These are phyloP conservation scores for Linyphia triangularis DNA, from an alignment of 2,888 invertebrate species.

Conservation along the genomic window DNA sequence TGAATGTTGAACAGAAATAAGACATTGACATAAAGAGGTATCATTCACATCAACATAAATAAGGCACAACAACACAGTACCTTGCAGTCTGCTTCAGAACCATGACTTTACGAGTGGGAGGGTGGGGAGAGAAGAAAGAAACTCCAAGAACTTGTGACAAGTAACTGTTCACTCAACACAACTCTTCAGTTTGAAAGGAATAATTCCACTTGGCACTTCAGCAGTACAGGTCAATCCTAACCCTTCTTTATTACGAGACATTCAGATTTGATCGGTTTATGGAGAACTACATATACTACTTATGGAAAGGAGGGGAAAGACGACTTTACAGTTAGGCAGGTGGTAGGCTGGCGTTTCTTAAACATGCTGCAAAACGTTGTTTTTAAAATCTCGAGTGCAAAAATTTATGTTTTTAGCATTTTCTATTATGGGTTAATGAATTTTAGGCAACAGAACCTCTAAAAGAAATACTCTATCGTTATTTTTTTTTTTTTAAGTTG, in stretches of 20 bases:
- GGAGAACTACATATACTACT: conserved; percentile 37
- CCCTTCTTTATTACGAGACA: conserved; percentile 66
- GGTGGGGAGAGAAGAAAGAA: conserved; percentile 11
- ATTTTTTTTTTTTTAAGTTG: no score
- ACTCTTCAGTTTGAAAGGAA: conserved; percentile 70
- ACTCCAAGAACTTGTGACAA: conserved; percentile 68
- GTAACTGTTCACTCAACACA: conserved; percentile 71
- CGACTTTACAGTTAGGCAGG: conserved; percentile 48
- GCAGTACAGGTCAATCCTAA: conserved; percentile 67
- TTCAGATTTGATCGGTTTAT: conserved; percentile 73
- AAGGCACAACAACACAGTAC: conserved; percentile 74
- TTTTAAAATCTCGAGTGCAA: no score
- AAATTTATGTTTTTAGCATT: no score
- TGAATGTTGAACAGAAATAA: conserved; percentile 71
- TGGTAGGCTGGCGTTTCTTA: no score
- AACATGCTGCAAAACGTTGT: no score
- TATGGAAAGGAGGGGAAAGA: conserved; percentile 49
- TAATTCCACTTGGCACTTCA: conserved; percentile 75
- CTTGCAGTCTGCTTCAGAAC: conserved; percentile 72
- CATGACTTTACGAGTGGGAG: conserved; percentile 59
- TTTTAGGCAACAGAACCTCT: no score
- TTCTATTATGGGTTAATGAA: no score
- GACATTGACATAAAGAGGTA: conserved; percentile 73
- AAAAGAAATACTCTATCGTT: no score
- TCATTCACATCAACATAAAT: conserved; percentile 74